A percentile compares a stretch with the other conserved stretches of the same genome.
phyloP scores from a whole-genome alignment of 2,113 vertebrate genomes.

The Spheniscus mendiculus region DNA sequence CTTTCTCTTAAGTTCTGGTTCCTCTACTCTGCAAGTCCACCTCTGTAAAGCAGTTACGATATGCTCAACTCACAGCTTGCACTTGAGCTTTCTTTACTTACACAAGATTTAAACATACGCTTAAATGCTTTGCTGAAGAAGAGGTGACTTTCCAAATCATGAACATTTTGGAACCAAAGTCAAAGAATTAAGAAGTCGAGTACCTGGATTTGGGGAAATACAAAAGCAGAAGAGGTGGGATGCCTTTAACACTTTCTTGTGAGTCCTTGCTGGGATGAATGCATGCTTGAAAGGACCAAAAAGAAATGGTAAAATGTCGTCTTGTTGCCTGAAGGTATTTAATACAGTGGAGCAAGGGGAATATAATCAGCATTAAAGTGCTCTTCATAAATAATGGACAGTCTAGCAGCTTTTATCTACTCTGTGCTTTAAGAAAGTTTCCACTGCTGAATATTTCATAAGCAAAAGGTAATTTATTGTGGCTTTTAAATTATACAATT shows the following conservation, averaged over 20 bases:
- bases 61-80: not conserved
- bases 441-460: conserved; percentile 55
- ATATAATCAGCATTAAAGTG: conserved; percentile 19
- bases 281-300: not conserved
- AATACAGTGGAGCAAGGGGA: not conserved
- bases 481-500: conserved; percentile 25
- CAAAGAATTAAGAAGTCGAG: not conserved
- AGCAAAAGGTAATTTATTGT: conserved; percentile 38
- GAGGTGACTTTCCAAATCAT: not conserved
- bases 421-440: conserved; percentile 42
- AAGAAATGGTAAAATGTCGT: not conserved
- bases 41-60: conserved; percentile 10
- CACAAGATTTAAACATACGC: not conserved
- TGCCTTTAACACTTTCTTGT: not conserved
- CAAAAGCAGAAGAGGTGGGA: not conserved
- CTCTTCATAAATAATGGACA: conserved; percentile 57
- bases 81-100: not conserved
- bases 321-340: conserved; percentile 8
- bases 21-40: not conserved
- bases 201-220: not conserved
- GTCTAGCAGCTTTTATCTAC: conserved; percentile 41
- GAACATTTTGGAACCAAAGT: not conserved
- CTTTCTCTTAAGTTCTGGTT: conserved; percentile 1
- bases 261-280: not conserved
- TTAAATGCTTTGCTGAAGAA: not conserved